Conservation (phyloP, 1,140 invertebrate species). For the Drosophila santomea region DNA sequence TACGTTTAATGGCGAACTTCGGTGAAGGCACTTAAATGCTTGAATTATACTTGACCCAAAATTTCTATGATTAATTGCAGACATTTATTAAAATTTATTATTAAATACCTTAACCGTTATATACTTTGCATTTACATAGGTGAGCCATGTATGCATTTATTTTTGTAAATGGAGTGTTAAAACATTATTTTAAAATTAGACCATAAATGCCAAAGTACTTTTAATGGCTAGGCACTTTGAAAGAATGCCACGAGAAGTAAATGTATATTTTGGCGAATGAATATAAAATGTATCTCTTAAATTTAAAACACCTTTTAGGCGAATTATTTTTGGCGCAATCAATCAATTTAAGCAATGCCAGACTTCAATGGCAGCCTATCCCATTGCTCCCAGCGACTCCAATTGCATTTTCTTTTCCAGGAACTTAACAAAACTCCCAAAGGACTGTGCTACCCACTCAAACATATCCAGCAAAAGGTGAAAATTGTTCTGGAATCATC, state of each 20-base stretch:
- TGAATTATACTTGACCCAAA: not conserved
- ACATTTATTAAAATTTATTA: not conserved
- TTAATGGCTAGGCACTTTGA: too few species aligned
- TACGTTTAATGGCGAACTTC: conserved; percentile 32
- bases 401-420: conserved; percentile 31
- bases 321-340: conserved; percentile 9
- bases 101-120: not conserved
- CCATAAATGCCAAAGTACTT: not conserved
- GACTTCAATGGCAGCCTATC: conserved; percentile 1
- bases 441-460: not conserved
- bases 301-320: conserved; percentile 14
- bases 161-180: not conserved
- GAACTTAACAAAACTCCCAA: conserved; percentile 21
- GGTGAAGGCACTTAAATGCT: not conserved
- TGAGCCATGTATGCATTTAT: not conserved
- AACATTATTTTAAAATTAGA: not conserved
- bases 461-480: conserved; percentile 38
- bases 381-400: conserved; percentile 6
- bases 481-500: conserved; percentile 57
- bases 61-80: conserved; percentile 8
- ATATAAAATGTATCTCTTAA: not conserved
- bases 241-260: not conserved
- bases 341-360: conserved; percentile 26
- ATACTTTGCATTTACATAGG: not conserved
- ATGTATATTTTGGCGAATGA: not conserved